phyloP scores from a whole-genome alignment of 2,888 invertebrate genomes.

The Tachina fera region DNA sequence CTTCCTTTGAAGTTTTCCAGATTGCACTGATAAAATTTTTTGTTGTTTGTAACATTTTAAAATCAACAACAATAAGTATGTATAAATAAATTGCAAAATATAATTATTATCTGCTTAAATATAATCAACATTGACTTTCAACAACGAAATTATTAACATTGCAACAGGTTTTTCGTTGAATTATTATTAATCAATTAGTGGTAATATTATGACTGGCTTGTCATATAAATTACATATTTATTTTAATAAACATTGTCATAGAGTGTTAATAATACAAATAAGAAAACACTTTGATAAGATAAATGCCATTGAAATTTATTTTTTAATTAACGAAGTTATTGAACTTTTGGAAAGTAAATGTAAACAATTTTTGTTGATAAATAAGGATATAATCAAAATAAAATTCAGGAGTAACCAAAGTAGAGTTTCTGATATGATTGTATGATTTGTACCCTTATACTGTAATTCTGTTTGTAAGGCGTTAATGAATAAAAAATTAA shows the following conservation, averaged over 20 bases:
- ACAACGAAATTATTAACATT: slow-evolving; percentile 9
- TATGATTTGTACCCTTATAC: too few relatives aligned
- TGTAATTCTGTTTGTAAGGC: too few relatives aligned
- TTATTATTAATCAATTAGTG: slow-evolving; percentile 44
- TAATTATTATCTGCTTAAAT: slow-evolving; percentile 21
- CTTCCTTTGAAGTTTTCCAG: slow-evolving; percentile 54
- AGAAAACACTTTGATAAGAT: not conserved
- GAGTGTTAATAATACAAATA: slow-evolving; percentile 6
- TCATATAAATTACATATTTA: slow-evolving; percentile 28
- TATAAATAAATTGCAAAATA: slow-evolving; percentile 13
- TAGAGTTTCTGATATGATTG: too few relatives aligned
- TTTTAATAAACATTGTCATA: slow-evolving; percentile 5
- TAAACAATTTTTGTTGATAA: too few relatives aligned
- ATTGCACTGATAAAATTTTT: slow-evolving; percentile 24
- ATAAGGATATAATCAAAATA: not conserved
- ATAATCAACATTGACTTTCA: slow-evolving; percentile 11
- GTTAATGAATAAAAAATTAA: too few relatives aligned
- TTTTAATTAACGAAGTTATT: not conserved
- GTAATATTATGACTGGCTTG: not conserved
- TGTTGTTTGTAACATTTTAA: slow-evolving; percentile 14
- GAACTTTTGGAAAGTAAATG: not conserved
- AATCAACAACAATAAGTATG: slow-evolving; percentile 15
- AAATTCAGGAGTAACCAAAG: not conserved
- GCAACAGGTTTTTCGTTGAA: slow-evolving; percentile 21
- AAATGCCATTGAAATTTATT: not conserved